These are phyloP conservation scores for Patiria miniata DNA, from an alignment of 35 echinoderm and acorn worm genomes.

Conservation along the genomic window DNA sequence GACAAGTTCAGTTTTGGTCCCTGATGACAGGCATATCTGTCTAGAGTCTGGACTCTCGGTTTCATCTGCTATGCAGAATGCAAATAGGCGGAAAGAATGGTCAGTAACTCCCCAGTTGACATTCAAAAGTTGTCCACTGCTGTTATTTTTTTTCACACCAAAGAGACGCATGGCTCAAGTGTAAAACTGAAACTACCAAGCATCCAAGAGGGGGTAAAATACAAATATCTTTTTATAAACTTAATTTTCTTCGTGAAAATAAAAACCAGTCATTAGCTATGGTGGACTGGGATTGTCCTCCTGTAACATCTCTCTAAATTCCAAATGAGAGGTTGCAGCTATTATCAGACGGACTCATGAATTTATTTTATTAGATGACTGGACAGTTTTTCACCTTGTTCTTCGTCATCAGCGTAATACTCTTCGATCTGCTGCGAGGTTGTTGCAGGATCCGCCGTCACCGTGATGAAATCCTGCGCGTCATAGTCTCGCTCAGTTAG, in stretches of 20 bases:
- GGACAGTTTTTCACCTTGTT: not conserved
- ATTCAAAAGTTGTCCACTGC: too few species aligned
- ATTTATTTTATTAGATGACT: not conserved
- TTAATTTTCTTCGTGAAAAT: too few species aligned
- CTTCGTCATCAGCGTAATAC: conserved; percentile 41
- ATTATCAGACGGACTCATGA: not conserved
- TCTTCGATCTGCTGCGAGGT: conserved; percentile 8
- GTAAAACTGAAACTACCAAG: too few species aligned
- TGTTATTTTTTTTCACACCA: too few species aligned
- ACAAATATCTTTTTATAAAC: too few species aligned
- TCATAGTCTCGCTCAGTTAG: conserved; percentile 69
- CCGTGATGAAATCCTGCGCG: conserved; percentile 63
- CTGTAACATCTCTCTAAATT: too few species aligned
- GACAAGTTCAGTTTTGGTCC: not conserved
- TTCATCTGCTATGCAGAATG: not conserved
- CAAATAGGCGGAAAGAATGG: not conserved
- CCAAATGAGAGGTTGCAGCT: too few species aligned
- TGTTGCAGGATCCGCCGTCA: conserved; percentile 23
- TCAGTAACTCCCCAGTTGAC: not conserved
- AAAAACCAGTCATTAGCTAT: too few species aligned
- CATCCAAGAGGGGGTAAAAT: too few species aligned
- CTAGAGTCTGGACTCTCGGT: not conserved
- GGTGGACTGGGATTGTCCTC: too few species aligned
- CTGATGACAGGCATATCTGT: not conserved
- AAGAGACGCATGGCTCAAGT: too few species aligned